Percentiles rank a stretch among this genome's conserved stretches.
Evolutionary conservation across 2,888 invertebrate genomes (phyloP).

Genomic region (Pediacus dermestoides): DNA sequence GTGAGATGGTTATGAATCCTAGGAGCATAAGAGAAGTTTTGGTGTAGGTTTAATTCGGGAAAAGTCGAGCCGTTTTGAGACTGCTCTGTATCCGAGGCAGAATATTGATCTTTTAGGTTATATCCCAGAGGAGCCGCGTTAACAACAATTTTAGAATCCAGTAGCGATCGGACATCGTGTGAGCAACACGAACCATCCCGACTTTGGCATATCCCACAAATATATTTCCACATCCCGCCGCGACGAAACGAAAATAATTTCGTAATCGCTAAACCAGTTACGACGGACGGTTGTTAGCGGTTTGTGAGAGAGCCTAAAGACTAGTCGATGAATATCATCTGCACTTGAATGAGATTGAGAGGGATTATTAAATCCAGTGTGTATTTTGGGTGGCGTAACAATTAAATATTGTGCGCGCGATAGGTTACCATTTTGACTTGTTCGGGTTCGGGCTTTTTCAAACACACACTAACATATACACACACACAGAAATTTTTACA

Average conservation of each 20-base stretch:
- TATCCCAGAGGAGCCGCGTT: conserved; percentile 43
- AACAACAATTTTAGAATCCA: conserved; percentile 29
- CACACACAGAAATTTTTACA: no score
- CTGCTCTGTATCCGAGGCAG: conserved; percentile 34
- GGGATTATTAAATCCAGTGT: conserved; percentile 25
- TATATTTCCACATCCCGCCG: no score
- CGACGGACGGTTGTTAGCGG: no score
- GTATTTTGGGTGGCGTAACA: conserved; percentile 38
- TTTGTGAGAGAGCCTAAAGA: not conserved
- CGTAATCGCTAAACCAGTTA: no score
- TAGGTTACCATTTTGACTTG: not conserved
- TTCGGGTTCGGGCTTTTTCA: not conserved
- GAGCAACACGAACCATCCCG: conserved; percentile 15
- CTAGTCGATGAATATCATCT: no score
- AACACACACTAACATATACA: not conserved
- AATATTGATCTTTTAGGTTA: conserved; percentile 48
- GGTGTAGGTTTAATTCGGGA: no score
- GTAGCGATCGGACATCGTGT: conserved; percentile 31
- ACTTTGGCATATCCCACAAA: no score
- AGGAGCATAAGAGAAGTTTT: no score
- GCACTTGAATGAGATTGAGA: no score
- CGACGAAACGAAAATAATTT: no score
- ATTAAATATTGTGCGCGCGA: conserved; percentile 23
- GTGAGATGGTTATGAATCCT: no score
- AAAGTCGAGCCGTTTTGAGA: no score